Evolutionary conservation across 2,797 vertebrate species (phyloP).

Genomic region (Antrozous pallidus): DNA sequence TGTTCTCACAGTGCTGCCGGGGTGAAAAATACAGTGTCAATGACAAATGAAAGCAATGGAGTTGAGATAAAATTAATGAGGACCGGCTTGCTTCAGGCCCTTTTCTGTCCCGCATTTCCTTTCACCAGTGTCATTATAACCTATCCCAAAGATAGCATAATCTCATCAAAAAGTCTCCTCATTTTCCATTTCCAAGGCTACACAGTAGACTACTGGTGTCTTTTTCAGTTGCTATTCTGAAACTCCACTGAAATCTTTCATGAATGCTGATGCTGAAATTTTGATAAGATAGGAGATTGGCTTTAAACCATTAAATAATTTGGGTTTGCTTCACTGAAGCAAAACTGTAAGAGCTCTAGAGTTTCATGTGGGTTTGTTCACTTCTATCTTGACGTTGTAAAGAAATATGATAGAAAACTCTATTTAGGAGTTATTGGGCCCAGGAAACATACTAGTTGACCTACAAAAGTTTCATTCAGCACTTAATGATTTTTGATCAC

Average conservation of each 20-base stretch:
- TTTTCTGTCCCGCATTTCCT: slow-evolving; percentile 76
- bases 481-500: slow-evolving; percentile 46
- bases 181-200: slow-evolving; percentile 67
- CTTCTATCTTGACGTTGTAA: slow-evolving; percentile 56
- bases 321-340: slow-evolving; percentile 67
- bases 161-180: slow-evolving; percentile 59
- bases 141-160: slow-evolving; percentile 75
- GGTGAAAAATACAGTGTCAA: slow-evolving; percentile 72
- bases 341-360: slow-evolving; percentile 56
- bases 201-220: not conserved
- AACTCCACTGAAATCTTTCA: slow-evolving; percentile 45
- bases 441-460: slow-evolving; percentile 53
- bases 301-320: slow-evolving; percentile 69
- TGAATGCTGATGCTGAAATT: slow-evolving; percentile 67
- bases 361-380: slow-evolving; percentile 40
- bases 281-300: slow-evolving; percentile 63
- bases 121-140: slow-evolving; percentile 78
- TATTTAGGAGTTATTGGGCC: slow-evolving; percentile 28
- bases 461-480: slow-evolving; percentile 41
- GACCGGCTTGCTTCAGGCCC: slow-evolving; percentile 75
- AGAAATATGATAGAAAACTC: slow-evolving; percentile 55
- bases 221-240: slow-evolving; percentile 51
- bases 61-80: slow-evolving; percentile 81
- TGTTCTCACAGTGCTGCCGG: slow-evolving; percentile 73
- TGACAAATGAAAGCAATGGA: slow-evolving; percentile 79